Percentiles rank a stretch among this genome's conserved stretches.
These are phyloP conservation scores for Rhinoraja longicauda DNA, from an alignment of 2,797 vertebrate genomes.

Conservation along the genomic window DNA sequence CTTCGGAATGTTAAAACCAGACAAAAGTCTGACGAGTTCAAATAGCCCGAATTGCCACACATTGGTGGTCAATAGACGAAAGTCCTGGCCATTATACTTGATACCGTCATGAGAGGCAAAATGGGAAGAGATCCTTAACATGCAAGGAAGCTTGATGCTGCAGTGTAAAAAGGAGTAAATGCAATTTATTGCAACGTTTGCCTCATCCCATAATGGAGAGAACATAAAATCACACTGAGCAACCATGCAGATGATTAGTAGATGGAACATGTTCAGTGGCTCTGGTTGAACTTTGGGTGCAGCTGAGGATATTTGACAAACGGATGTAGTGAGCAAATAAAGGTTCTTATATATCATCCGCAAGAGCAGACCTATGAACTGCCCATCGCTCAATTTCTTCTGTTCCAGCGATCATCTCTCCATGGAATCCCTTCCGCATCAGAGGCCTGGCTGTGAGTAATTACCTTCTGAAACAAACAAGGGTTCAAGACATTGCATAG, in stretches of 20 bases:
- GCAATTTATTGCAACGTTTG: background rate
- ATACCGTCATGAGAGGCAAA: too few relatives aligned
- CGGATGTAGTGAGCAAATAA: background rate
- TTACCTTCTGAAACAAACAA: background rate
- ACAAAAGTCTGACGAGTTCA: background rate
- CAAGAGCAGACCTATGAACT: background rate
- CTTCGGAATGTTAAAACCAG: background rate
- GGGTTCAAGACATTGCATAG: background rate
- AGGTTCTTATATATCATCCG: slow-evolving; percentile 1
- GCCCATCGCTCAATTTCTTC: background rate
- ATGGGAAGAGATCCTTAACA: background rate
- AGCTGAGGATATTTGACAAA: background rate
- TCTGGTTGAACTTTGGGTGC: background rate
- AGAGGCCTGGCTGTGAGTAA: background rate
- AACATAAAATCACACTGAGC: background rate
- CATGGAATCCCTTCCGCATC: background rate
- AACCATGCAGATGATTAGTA: background rate
- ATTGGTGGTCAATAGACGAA: background rate
- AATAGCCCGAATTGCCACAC: background rate
- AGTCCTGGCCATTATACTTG: background rate
- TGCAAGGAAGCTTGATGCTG: background rate
- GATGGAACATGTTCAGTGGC: background rate
- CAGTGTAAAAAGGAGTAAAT: background rate
- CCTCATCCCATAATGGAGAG: background rate
- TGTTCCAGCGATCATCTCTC: background rate